Conservation (phyloP, 2,797 vertebrate species). For the Lagocephalus sceleratus region DNA sequence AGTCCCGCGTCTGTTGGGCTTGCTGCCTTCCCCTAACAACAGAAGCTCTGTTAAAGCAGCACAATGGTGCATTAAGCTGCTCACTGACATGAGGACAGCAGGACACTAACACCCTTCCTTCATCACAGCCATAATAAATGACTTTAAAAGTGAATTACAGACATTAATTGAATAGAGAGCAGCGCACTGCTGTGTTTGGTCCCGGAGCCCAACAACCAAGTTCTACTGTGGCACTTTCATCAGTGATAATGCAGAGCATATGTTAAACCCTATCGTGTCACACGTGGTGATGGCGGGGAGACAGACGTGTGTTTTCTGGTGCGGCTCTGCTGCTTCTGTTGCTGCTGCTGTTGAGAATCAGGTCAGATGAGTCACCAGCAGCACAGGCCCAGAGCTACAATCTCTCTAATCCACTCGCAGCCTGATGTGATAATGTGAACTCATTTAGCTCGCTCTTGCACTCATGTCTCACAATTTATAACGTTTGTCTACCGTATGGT, state of each 20-base stretch:
- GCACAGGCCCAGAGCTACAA: slow-evolving; percentile 52
- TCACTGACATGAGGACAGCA: background rate
- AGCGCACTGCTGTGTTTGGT: no score
- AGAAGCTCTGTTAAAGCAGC: background rate
- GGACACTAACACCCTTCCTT: background rate
- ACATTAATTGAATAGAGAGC: no score
- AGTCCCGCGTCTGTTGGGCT: no score
- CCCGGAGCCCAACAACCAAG: no score
- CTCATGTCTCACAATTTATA: slow-evolving; percentile 21
- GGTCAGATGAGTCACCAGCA: slow-evolving; percentile 72
- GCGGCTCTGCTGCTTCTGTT: slow-evolving; percentile 21
- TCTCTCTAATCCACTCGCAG: slow-evolving; percentile 62
- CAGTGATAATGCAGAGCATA: slow-evolving; percentile 10
- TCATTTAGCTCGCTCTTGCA: slow-evolving; percentile 45
- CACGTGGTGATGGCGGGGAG: slow-evolving; percentile 23
- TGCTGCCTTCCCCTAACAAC: no score
- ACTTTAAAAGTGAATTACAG: no score
- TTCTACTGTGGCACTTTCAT: slow-evolving; percentile 1
- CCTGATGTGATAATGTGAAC: slow-evolving; percentile 56
- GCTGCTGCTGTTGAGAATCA: slow-evolving; percentile 55
- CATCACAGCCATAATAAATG: no score
- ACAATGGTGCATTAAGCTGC: background rate
- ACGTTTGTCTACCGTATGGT: background rate
- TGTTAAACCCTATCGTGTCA: slow-evolving; percentile 10
- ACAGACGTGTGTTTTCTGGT: slow-evolving; percentile 25